Evolutionary conservation across 2,797 vertebrate species (phyloP), one percentile per base, ranked within the genome.

Genomic region (Benthosema pterotum): DNA sequence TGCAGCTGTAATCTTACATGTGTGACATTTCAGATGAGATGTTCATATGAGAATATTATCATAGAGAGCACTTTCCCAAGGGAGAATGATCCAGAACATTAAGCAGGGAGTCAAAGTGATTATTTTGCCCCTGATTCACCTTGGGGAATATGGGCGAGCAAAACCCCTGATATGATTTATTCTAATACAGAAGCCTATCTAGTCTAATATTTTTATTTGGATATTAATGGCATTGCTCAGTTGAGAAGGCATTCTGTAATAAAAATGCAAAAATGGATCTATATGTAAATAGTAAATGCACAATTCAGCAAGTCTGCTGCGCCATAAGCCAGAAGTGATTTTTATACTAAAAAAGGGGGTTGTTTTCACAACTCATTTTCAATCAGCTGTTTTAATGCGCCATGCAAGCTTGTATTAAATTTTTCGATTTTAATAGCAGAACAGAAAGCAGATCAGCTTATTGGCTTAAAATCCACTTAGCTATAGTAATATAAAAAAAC

Each of bases 31-130:
- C 69, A 74, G 75, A 83, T 81, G 74, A 77, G 82, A 87, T 87
- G 77, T 72, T 86, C 77, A 70, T 78, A 66, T 45, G 54, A 72
- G 73, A 65, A 74, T 88, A 89, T 89, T 91, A 88, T 89, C 85
- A 88, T 84, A 85, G 75, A 82, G 73, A 83, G 77, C 75, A 80
- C 42, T 93, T 83, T 85, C 88, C 84, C 80, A 32, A 84, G 93
- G 66, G 78, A 89, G 80, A 86, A 84, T 87, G 87, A 91, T 92
- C 70, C 91, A 93, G 65, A 88, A 93, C 91, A 93, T 93, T 93
- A 92, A 89, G 80, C 90, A 90, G 80, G 65, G 57, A 87, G 82
- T 89, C 86, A 83, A 72, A 79, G 72, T 88, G 82, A 88, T 85
- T 88, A 84, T 77, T 79, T 79, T 60, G 67, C 76, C 76, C 67